Conservation (phyloP, 30 jellyfish, hydroid and myxozoan genomes). For the Mastigias papua region DNA sequence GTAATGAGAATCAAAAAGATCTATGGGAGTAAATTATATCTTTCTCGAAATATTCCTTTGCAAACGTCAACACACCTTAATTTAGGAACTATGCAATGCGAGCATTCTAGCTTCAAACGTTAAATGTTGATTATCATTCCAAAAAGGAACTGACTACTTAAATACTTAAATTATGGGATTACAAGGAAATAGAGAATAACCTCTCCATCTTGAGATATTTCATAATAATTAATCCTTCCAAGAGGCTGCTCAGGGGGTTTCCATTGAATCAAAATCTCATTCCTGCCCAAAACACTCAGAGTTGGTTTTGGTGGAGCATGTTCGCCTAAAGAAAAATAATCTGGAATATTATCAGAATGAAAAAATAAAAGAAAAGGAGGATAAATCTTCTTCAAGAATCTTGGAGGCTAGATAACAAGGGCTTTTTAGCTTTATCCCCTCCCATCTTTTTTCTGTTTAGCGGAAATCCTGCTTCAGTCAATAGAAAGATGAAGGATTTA, state of each 20-base stretch:
- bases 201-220: constrained; percentile 81
- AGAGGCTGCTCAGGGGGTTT: constrained; percentile 85
- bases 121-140: background rate
- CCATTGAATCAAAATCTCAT: constrained; percentile 88
- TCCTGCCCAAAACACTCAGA: constrained; percentile 70
- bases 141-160: background rate
- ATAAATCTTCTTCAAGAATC: too few species aligned
- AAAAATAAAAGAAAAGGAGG: background rate
- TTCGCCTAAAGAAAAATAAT: constrained; percentile 56
- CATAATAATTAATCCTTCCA: constrained; percentile 87
- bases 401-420: too few species aligned
- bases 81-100: too few species aligned
- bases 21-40: too few species aligned
- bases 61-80: too few species aligned
- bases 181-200: constrained; percentile 30
- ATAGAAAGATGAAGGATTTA: too few species aligned
- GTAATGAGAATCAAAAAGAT: too few species aligned
- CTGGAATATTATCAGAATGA: too few species aligned
- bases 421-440: too few species aligned
- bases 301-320: constrained; percentile 85
- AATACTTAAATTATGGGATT: background rate
- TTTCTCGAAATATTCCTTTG: too few species aligned
- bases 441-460: too few species aligned
- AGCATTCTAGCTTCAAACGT: background rate
- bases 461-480: too few species aligned